Evolutionary conservation across 2,797 vertebrate genomes (phyloP), one percentile per base, ranked within the genome.

Genomic region (Enteromius radiatus): DNA sequence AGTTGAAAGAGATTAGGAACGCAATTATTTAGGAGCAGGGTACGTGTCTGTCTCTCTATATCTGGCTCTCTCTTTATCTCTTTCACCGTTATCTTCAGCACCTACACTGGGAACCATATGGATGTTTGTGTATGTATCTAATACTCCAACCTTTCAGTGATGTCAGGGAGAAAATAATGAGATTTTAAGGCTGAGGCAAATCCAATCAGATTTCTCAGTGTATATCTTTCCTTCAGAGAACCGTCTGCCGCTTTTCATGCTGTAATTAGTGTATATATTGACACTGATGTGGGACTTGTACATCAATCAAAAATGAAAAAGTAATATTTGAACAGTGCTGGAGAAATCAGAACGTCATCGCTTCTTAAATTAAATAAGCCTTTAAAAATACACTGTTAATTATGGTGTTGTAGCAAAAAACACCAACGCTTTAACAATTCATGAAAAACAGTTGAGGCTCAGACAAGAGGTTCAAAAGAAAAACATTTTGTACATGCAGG

Each of bases 1-100:
- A 88, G 86, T 86, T 88, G 82, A 89, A 83, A 84, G 70, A 85
- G 86, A 86, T 89, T 89, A 88, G 84, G 76, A 84, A 74, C 84
- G 59, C 85, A 86, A 49, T 86, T 86, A 87, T 84, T 86, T 86
- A 83, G 76, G 70, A 87, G 74, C 73, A 82, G 63, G 54, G 74
- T 79, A 75, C 31, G 64, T 71, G 78, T 78, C 54, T 59, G 71
- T 77, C 45, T 76, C 23, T 71, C 45, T 38, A 28, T 71, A 47
- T 83, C 77, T 68, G 45, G 4, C 14, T 23, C 52, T 76, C 52
- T 38, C 49, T 78, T 78, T 65, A 82, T 86, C 74, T 83, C 76
- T 38, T 64, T 59, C 64, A 54, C 56, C 23, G 47, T 76, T 85
- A 84, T 85, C 77, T 80, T 54, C 81, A 70, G 33, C 36, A 74